Base-by-base conservation (phyloP, 2,797 vertebrate genomes). In the Geotrypetes seraphini region DNA sequence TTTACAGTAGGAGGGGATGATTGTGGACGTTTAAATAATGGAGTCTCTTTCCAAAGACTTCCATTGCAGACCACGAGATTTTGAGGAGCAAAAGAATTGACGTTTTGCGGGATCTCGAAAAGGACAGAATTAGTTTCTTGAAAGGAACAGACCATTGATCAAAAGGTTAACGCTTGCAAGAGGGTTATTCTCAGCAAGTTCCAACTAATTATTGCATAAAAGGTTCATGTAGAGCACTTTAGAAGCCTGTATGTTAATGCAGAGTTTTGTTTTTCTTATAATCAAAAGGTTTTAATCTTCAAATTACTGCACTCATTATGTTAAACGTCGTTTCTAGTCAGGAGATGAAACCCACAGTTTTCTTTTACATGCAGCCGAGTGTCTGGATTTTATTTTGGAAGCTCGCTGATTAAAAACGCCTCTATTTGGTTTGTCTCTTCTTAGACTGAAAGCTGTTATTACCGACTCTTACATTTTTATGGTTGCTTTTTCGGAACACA, bases 201-300 rank as follows among this genome's bases (percentile, higher is more conserved):
- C n/a, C n/a, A n/a, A n/a, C n/a, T n/a, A n/a, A n/a, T n/a, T n/a
- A n/a, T n/a, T n/a, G n/a, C n/a, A n/a, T n/a, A n/a, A n/a, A n/a
- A n/a, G n/a, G n/a, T n/a, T n/a, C n/a, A n/a, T n/a, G n/a, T n/a
- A n/a, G n/a, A n/a, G n/a, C n/a, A n/a, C n/a, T n/a, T 43, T 50
- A 33, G 66, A 59, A 53, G 58, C 64, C 44, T 43, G 36, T 19
- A 25, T 47, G 50, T 52, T 62, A 38, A 60, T 41, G n/a, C 53
- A 66, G 51, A 50, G 34, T 64, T n/a, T 69, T 73, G 48, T 57
- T 45, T 38, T 60, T 44, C 26, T 61, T 25, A 12, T 48, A 50
- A 67, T 51, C 52, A 63, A 49, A 53, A 36, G 47, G 56, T 53
- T 56, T 48, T 46, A 19, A 6, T 54, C 34, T 57, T 43, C 45